phyloP scores from a whole-genome alignment of 1,140 invertebrate genomes.

The Camponotus floridanus region DNA sequence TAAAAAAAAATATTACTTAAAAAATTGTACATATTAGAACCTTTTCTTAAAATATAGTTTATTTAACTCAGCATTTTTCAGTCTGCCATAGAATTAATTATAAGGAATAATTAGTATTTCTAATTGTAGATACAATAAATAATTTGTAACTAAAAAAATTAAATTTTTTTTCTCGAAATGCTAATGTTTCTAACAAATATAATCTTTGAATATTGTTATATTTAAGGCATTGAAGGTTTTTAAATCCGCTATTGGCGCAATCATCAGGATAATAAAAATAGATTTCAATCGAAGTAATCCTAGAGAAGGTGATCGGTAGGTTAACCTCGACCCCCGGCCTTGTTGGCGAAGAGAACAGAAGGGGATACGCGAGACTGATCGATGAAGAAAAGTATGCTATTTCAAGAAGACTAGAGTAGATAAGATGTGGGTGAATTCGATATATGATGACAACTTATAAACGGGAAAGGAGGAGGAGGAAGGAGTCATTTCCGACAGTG shows the following conservation, averaged over 20 bases:
- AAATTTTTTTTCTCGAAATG: background rate
- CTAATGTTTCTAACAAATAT: too few species aligned
- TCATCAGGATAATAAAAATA: background rate
- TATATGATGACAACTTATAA: constrained; percentile 59
- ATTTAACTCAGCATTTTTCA: background rate
- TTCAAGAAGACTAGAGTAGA: constrained; percentile 63
- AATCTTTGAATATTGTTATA: background rate
- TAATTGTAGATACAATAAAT: constrained; percentile 7
- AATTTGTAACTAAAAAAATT: background rate
- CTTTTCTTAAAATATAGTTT: background rate
- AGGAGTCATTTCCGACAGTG: constrained; percentile 44
- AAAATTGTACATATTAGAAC: background rate
- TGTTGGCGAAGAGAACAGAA: constrained; percentile 32
- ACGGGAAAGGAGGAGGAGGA: background rate
- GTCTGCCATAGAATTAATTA: background rate
- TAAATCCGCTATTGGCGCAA: constrained; percentile 1
- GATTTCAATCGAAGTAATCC: constrained; percentile 32
- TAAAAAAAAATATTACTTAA: background rate
- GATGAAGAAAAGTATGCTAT: constrained; percentile 75
- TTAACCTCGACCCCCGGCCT: constrained; percentile 72
- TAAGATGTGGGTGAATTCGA: constrained; percentile 50
- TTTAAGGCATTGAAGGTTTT: background rate
- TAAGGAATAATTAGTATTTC: background rate
- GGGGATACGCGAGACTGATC: constrained; percentile 58
- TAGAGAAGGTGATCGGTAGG: constrained; percentile 48